Evolutionary conservation across 1,140 invertebrate genomes (phyloP), one percentile per base, ranked within the genome.

Genomic region (Globodera ellingtonae): DNA sequence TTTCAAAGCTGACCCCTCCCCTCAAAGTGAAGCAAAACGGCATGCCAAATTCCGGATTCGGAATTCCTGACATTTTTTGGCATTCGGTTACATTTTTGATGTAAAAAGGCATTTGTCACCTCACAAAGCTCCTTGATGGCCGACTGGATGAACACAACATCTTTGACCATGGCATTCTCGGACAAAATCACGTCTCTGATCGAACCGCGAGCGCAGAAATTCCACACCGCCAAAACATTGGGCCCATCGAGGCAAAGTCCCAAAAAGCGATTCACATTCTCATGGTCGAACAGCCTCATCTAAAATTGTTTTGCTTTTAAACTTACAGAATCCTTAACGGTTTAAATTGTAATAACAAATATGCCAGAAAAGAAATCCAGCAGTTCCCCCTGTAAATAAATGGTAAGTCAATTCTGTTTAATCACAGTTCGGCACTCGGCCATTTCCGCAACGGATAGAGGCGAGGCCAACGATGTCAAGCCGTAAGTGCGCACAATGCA

Each of bases 191-290:
- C 84, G 73, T 88, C 87, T 65, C 83, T 69, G 15, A 88, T 62
- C 71, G 82, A 84, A 52, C 87, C 87, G 7, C 87, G 71, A 35
- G 69, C 56, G 71, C 87, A 89, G 74, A 83, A 89, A 50, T 79
- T 72, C 87, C 87, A 88, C 65, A 88, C 78, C 3, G 81, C 84
- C 91, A 77, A 92, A 93, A 4, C 93, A 93, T 82, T 75, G 10
- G 87, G 86, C 0, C 81, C 83, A 56, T 95, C 94, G 66, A 95
- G 93, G 87, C 94, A 95, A 0, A 94, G 93, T 0, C 95, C 95
- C 44, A 95, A 92, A 86, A 96, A 95, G 24, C 93, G 92, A 0
- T 94, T 94, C 0, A 95, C 93, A 87, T 96, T 96, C 89, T 95
- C 94, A 80, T 95, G 94, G 15, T 94, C 94, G 0, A 95, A 92